Evolutionary conservation across 2,888 invertebrate genomes (phyloP).

Genomic region (Salticus scenicus): DNA sequence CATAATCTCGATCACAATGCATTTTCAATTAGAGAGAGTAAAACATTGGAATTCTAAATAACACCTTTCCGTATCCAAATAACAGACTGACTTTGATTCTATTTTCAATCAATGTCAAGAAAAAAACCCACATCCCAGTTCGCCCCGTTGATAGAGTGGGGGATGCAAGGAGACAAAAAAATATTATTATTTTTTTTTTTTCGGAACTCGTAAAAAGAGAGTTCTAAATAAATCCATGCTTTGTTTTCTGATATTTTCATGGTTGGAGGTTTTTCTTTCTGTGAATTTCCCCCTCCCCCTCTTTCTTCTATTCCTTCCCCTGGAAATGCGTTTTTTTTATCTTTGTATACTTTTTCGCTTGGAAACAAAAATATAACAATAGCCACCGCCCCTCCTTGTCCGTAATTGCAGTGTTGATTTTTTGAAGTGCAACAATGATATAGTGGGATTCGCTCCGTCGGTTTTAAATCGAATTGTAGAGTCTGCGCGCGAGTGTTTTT

Average conservation of each 20-base stretch:
- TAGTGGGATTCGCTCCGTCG: slow-evolving; percentile 48
- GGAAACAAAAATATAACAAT: slow-evolving; percentile 53
- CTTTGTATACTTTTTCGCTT: slow-evolving; percentile 19
- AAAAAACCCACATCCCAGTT: slow-evolving; percentile 11
- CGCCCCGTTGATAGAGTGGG: background rate
- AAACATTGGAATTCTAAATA: slow-evolving; percentile 49
- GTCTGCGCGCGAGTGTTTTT: slow-evolving; percentile 21
- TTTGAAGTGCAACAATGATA: slow-evolving; percentile 50
- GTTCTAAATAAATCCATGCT: background rate
- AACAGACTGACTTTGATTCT: slow-evolving; percentile 23
- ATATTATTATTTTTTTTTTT: no score
- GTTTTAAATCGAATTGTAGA: slow-evolving; percentile 52
- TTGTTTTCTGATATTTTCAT: slow-evolving; percentile 36
- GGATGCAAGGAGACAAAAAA: background rate
- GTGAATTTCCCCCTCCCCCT: background rate
- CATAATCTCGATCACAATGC: slow-evolving; percentile 7
- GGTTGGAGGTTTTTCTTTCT: slow-evolving; percentile 1
- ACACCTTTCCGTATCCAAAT: slow-evolving; percentile 39
- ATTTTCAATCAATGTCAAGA: slow-evolving; percentile 58
- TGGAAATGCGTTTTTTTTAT: background rate
- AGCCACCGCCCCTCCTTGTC: slow-evolving; percentile 1
- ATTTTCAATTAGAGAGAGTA: slow-evolving; percentile 56
- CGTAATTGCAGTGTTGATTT: slow-evolving; percentile 58
- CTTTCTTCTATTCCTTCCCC: background rate
- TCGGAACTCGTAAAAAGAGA: background rate